A percentile compares a stretch with the other conserved stretches of the same genome.
phyloP scores from a whole-genome alignment of 2,797 vertebrate genomes.

The Cuniculus paca region DNA sequence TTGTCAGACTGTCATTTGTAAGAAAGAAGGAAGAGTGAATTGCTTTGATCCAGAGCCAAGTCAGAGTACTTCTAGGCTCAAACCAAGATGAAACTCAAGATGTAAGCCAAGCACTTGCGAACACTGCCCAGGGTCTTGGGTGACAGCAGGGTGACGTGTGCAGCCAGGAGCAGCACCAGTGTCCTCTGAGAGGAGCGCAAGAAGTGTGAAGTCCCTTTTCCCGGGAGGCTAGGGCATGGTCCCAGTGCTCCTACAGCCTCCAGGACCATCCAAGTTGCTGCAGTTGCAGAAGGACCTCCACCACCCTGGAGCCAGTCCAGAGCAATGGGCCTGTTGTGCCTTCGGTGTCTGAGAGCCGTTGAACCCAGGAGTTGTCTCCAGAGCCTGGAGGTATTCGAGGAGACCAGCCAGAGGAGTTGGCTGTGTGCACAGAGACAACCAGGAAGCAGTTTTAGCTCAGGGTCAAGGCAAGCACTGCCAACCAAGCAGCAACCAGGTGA shows the following conservation, averaged over 20 bases:
- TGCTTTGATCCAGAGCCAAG: not conserved
- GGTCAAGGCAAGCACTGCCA: conserved; percentile 38
- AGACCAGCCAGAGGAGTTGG: not conserved
- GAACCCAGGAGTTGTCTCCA: not conserved
- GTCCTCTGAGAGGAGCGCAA: not conserved
- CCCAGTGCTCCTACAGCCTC: not conserved
- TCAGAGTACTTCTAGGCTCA: conserved; percentile 4
- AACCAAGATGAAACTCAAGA: not conserved
- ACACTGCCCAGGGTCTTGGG: not conserved
- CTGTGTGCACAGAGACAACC: not conserved
- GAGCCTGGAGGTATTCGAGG: not conserved
- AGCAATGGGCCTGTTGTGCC: not conserved
- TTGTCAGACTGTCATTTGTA: conserved; percentile 33
- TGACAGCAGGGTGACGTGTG: not conserved
- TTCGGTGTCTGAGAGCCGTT: not conserved
- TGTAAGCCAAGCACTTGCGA: not conserved
- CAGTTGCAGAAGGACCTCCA: not conserved
- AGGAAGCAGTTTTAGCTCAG: not conserved
- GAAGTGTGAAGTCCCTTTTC: not conserved
- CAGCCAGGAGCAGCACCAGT: not conserved
- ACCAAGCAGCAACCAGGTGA: not conserved
- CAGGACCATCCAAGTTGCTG: not conserved
- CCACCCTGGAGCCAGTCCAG: not conserved
- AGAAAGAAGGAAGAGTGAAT: not conserved
- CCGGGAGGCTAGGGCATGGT: not conserved